Conservation (phyloP, 2,797 vertebrate species). For the Okamejei kenojei region DNA sequence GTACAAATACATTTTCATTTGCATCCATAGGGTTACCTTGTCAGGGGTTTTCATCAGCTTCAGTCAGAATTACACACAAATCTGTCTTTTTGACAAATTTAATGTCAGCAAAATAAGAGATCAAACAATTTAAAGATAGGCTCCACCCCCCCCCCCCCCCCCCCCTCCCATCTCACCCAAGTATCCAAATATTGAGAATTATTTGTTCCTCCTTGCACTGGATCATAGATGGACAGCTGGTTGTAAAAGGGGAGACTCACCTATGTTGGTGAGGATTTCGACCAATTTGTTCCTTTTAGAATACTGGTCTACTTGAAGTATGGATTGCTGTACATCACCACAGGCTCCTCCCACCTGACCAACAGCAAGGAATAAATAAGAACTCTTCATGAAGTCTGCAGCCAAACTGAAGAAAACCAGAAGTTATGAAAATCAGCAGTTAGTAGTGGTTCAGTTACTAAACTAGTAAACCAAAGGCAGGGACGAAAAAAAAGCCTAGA, state of each 20-base stretch:
- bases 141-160: not conserved
- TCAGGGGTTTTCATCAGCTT: not conserved
- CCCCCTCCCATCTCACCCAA: not conserved
- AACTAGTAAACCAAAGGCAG: no score
- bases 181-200: not conserved
- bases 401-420: slow-evolving; percentile 65
- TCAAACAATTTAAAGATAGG: not conserved
- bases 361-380: slow-evolving; percentile 86
- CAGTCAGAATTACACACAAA: no score
- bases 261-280: slow-evolving; percentile 68
- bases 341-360: slow-evolving; percentile 85
- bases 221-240: no score
- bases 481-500: no score
- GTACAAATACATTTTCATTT: not conserved
- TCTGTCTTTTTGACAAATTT: no score
- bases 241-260: slow-evolving; percentile 49
- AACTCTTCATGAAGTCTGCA: slow-evolving; percentile 69
- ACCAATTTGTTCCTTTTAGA: slow-evolving; percentile 77
- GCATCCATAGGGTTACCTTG: no score
- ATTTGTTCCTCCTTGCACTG: not conserved
- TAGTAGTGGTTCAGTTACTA: not conserved
- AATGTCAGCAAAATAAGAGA: not conserved
- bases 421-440: not conserved
- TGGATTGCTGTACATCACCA: slow-evolving; percentile 75
- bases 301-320: slow-evolving; percentile 72